Conservation (phyloP, 2,113 vertebrate species). For the Ictalurus punctatus region DNA sequence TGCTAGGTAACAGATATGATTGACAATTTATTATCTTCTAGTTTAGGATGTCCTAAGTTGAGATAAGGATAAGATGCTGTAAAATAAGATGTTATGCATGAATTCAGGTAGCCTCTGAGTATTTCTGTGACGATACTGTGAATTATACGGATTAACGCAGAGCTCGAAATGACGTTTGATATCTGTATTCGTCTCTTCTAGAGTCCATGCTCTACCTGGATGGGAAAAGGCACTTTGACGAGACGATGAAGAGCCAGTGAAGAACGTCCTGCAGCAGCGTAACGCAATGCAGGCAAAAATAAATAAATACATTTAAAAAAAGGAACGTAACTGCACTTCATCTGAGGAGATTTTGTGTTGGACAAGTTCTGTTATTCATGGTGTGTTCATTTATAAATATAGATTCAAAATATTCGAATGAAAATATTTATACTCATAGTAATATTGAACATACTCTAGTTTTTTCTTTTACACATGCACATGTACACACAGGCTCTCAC, state of each 20-base stretch:
- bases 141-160: background rate
- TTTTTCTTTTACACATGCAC: background rate
- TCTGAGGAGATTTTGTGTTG: background rate
- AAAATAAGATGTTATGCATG: background rate
- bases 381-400: background rate
- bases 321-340: background rate
- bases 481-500: background rate
- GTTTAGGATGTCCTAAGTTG: background rate
- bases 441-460: background rate
- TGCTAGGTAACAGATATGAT: too few species aligned
- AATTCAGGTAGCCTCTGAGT: background rate
- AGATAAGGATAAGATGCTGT: too few species aligned
- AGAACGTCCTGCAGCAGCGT: background rate
- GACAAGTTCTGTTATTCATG: background rate
- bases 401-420: background rate
- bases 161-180: conserved; percentile 28
- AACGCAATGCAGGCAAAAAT: background rate
- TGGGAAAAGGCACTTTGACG: conserved; percentile 88
- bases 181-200: conserved; percentile 63
- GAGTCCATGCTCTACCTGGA: conserved; percentile 98
- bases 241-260: conserved; percentile 68
- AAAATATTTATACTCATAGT: background rate
- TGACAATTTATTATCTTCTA: background rate
- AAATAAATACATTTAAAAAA: too few species aligned
- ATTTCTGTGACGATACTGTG: background rate